Evolutionary conservation across 1,140 invertebrate species (phyloP).

Genomic region (Heliothis subflexa): DNA sequence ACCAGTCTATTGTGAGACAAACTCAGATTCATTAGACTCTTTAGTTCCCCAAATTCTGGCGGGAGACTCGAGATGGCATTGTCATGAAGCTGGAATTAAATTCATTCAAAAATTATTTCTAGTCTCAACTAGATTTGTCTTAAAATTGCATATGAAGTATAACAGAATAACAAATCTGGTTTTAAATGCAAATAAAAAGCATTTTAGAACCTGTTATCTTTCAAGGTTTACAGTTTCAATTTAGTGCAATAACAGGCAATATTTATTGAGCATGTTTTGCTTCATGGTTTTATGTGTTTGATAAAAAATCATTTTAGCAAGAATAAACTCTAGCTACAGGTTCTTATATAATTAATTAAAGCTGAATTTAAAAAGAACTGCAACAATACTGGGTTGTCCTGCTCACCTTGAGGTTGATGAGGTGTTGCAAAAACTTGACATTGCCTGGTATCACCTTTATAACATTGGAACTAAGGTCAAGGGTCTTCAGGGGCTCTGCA

Average conservation of each 20-base stretch:
- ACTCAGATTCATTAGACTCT: constrained; percentile 91
- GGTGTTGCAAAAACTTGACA: constrained; percentile 89
- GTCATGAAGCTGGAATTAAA: constrained; percentile 90
- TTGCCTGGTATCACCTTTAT: constrained; percentile 89
- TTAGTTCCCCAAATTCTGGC: constrained; percentile 91
- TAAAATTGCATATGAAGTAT: no score
- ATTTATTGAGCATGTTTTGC: not conserved
- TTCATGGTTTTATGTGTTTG: not conserved
- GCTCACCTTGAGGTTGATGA: constrained; percentile 87
- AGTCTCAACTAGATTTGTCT: no score
- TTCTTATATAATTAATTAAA: no score
- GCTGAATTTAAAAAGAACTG: no score
- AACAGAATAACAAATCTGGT: no score
- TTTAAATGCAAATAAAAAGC: not conserved
- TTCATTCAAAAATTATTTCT: not conserved
- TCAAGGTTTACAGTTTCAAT: not conserved
- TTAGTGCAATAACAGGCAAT: not conserved
- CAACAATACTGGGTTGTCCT: not conserved
- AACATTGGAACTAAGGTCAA: constrained; percentile 94
- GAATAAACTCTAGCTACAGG: no score
- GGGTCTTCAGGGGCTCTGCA: constrained; percentile 90
- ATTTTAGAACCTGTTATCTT: not conserved
- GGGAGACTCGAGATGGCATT: constrained; percentile 92
- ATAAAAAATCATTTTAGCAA: no score
- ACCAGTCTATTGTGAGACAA: constrained; percentile 92